Percentiles rank a stretch among this genome's conserved stretches.
Conservation (phyloP, 2,797 vertebrate species). For the Sparus aurata region DNA sequence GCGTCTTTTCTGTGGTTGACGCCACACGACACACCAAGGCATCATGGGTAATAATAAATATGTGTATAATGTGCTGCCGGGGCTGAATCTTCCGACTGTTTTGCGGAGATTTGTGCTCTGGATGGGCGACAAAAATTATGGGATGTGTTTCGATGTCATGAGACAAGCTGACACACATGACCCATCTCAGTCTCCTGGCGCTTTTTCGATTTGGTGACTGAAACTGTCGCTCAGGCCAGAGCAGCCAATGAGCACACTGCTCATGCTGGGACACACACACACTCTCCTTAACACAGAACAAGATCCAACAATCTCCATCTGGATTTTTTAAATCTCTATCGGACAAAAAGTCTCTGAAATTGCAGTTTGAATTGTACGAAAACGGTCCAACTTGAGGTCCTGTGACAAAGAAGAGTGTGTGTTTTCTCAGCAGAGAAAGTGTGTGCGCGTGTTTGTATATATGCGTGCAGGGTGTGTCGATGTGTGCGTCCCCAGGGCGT, state of each 20-base stretch:
- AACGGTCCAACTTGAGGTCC: constrained; percentile 41
- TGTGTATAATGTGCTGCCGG: background rate
- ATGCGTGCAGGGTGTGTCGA: constrained; percentile 83
- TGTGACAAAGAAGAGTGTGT: constrained; percentile 56
- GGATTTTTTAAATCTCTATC: background rate
- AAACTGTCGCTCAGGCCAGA: constrained; percentile 74
- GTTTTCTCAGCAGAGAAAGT: constrained; percentile 68
- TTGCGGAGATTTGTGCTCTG: constrained; percentile 84
- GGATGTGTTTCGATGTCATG: constrained; percentile 73
- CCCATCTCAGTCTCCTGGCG: constrained; percentile 71
- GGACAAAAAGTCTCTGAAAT: constrained; percentile 10
- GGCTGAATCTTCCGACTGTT: constrained; percentile 72
- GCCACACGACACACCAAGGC: constrained; percentile 97
- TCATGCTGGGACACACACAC: constrained; percentile 51
- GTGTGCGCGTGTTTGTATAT: constrained; percentile 45
- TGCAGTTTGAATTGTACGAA: constrained; percentile 35
- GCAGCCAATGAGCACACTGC: constrained; percentile 66
- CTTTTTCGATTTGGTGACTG: constrained; percentile 69
- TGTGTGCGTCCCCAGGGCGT: constrained; percentile 97
- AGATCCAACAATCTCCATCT: background rate
- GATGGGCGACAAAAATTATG: constrained; percentile 65
- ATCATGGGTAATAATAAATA: constrained; percentile 87
- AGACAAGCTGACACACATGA: constrained; percentile 66
- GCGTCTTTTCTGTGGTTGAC: constrained; percentile 99
- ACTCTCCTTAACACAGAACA: constrained; percentile 45